Base-by-base conservation (phyloP, 1,140 invertebrate species). In the Monochamus saltuarius region DNA sequence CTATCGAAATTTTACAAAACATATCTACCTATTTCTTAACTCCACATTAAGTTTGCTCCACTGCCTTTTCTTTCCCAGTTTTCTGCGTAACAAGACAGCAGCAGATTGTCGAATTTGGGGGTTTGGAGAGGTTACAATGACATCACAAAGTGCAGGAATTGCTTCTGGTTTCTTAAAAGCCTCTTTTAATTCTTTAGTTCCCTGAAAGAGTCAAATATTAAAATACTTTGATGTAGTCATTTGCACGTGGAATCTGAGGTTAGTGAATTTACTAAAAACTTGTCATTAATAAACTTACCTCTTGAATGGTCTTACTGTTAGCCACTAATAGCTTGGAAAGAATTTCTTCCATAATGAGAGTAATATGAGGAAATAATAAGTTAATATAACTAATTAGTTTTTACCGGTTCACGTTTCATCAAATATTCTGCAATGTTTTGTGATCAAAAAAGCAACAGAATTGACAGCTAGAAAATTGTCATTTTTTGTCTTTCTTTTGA, bases 41-140 rank as follows among this genome's bases (percentile, higher is more conserved):
- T 83, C 75, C 8, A 67, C 60, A 35, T 82, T 69, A 8, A 89
- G 69, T 73, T 81, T 80, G n/a, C 72, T 73, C 87, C 87, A 89
- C 63, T 85, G 65, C 47, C 81, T 81, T 46, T 73, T 73, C 77
- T 86, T 87, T 1, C 64, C 65, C 10, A 88, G 79, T 59, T 82
- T 81, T 68, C 84, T 86, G 29, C 82, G 75, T 2, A 89, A 74
- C 11, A 89, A 70, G 37, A 89, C 79, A 39, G 85, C 84, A 22
- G 86, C 85, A 70, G 86, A 87, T 68, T 89, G 87, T 42, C 87
- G 77, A n/a, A 88, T 79, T 78, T 88, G 80, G 0, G 80, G 66
- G 66, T 82, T 82, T n/a, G 66, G 54, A 1, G 81, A 82, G 0
- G 79, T 78, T 1, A 81, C 78, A 13, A 86, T 68, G 10, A 88